Conservation (phyloP, 1,140 invertebrate species). For the Hycleus phaleratus region DNA sequence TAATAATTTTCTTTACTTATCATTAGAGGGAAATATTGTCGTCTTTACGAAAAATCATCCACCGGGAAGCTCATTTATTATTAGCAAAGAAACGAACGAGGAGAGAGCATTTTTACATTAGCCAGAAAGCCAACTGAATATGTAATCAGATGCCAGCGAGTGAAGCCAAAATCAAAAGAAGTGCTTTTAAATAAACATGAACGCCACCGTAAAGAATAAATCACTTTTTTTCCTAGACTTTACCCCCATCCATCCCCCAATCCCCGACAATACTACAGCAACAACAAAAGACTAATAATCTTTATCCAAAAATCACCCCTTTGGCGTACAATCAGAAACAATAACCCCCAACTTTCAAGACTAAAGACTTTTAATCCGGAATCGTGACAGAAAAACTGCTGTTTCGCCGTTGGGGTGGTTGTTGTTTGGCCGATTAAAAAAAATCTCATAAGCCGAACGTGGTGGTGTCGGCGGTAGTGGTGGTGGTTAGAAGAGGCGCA, state of each 20-base stretch:
- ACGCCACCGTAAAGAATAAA: constrained; percentile 15
- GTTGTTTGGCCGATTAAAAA: constrained; percentile 3
- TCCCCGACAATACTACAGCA: no score
- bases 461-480: not conserved
- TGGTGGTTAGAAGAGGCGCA: not conserved
- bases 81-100: constrained; percentile 29
- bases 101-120: constrained; percentile 37
- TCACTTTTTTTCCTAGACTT: constrained; percentile 9
- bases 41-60: no score
- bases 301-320: no score
- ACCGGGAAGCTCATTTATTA: constrained; percentile 29
- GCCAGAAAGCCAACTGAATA: constrained; percentile 31
- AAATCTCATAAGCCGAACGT: not conserved
- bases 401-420: not conserved
- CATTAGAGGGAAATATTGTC: no score
- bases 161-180: constrained; percentile 32
- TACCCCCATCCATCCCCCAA: no score
- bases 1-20: no score
- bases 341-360: not conserved
- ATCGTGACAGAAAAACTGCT: not conserved
- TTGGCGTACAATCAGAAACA: no score
- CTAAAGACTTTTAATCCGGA: constrained; percentile 8
- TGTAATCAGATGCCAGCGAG: constrained; percentile 29
- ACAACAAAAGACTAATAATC: no score
- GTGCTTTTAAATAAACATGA: constrained; percentile 34